These are phyloP conservation scores for Podabrus alpinus DNA, from an alignment of 2,888 invertebrate species.

Conservation along the genomic window DNA sequence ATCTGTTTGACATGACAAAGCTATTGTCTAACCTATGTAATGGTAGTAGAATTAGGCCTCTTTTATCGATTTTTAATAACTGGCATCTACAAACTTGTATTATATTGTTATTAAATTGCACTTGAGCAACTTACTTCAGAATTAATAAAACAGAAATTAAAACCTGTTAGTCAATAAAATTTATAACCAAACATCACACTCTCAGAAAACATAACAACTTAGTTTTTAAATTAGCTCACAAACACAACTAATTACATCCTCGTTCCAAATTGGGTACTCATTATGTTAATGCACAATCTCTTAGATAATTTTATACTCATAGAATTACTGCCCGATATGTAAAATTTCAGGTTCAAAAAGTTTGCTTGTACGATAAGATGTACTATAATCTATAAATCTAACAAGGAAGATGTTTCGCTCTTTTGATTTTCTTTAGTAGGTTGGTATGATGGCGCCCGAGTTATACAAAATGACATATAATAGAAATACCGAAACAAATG, in stretches of 20 bases:
- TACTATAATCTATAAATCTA: not conserved
- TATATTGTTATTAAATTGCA: slow-evolving; percentile 1
- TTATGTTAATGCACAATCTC: not conserved
- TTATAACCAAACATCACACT: not conserved
- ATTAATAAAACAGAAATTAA: not conserved
- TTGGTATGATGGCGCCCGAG: not conserved
- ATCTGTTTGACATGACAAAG: slow-evolving; percentile 44
- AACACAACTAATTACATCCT: not conserved
- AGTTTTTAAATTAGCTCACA: not conserved
- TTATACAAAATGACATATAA: too few species aligned
- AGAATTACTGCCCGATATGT: not conserved
- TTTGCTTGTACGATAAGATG: not conserved
- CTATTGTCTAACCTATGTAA: slow-evolving; percentile 38
- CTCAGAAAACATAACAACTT: not conserved
- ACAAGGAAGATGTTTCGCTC: not conserved
- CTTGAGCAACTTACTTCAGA: not conserved
- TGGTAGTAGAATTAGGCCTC: slow-evolving; percentile 3
- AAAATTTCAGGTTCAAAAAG: not conserved
- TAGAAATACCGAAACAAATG: too few species aligned
- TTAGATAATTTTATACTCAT: not conserved
- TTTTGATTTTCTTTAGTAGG: not conserved
- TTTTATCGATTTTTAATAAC: slow-evolving; percentile 1
- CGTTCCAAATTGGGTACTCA: not conserved
- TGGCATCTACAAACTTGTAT: not conserved
- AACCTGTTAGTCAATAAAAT: not conserved